Percentiles rank a stretch among this genome's conserved stretches.
These are phyloP conservation scores for Hypercompe scribonia DNA, from an alignment of 2,888 invertebrate species.

Conservation along the genomic window DNA sequence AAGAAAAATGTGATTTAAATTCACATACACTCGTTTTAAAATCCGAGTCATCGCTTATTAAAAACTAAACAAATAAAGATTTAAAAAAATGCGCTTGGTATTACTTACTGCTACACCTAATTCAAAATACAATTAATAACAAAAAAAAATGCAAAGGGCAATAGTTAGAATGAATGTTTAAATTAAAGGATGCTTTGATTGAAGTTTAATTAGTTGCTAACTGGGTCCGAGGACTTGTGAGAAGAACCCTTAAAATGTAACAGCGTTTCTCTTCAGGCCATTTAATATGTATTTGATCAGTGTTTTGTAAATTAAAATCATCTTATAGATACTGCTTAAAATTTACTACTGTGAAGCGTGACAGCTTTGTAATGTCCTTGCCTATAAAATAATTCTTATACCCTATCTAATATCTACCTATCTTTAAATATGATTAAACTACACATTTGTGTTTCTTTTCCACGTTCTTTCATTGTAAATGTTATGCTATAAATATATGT, in stretches of 20 bases:
- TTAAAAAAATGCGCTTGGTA: no score
- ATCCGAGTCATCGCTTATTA: background rate
- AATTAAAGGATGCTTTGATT: background rate
- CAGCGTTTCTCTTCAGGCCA: background rate
- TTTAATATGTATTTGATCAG: background rate
- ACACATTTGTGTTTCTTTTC: slow-evolving; percentile 11
- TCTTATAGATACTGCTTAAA: background rate
- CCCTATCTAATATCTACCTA: background rate
- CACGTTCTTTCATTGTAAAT: background rate
- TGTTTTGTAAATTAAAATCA: background rate
- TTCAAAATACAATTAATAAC: no score
- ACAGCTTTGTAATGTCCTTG: background rate
- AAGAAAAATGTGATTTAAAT: background rate
- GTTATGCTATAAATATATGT: slow-evolving; percentile 7
- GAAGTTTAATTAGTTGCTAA: no score
- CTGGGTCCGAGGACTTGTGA: no score
- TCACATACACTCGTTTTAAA: background rate
- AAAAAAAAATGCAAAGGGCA: no score
- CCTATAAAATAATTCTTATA: background rate
- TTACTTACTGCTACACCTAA: no score
- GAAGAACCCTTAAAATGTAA: no score
- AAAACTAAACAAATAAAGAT: background rate
- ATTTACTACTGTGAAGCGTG: background rate
- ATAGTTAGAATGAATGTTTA: background rate
- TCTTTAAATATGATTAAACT: background rate